Conservation (phyloP, 2,797 vertebrate species). For the Hybognathus amarus region DNA sequence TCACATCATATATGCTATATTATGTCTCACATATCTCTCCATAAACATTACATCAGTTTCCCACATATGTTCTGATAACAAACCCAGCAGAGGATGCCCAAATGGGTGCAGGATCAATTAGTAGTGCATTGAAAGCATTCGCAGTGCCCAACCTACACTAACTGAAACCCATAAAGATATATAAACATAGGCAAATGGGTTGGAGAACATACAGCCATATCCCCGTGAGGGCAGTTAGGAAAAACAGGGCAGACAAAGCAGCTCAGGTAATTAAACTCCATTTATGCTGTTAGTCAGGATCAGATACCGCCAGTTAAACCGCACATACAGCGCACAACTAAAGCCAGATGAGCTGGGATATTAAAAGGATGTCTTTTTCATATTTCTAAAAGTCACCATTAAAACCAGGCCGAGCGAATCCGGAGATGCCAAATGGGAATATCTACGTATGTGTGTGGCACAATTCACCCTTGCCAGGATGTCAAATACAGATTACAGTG, state of each 20-base stretch:
- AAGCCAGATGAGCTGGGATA: slow-evolving; percentile 45
- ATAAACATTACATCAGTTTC: slow-evolving; percentile 11
- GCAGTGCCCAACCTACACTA: background rate
- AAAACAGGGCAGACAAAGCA: slow-evolving; percentile 57
- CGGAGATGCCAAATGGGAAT: slow-evolving; percentile 2
- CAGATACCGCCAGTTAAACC: slow-evolving; percentile 61
- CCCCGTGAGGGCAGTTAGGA: slow-evolving; percentile 59
- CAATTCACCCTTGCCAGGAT: slow-evolving; percentile 45
- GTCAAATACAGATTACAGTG: slow-evolving; percentile 52
- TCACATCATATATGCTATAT: slow-evolving; percentile 29
- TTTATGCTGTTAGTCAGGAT: slow-evolving; percentile 63
- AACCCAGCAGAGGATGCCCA: slow-evolving; percentile 2
- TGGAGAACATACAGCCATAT: slow-evolving; percentile 36
- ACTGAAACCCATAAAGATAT: slow-evolving; percentile 28
- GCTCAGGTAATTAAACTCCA: slow-evolving; percentile 65
- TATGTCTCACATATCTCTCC: background rate
- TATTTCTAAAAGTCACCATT: slow-evolving; percentile 33
- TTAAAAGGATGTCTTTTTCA: slow-evolving; percentile 49
- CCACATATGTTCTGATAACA: slow-evolving; percentile 17
- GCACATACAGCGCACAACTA: slow-evolving; percentile 39
- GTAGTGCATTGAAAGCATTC: background rate
- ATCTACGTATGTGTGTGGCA: slow-evolving; percentile 9
- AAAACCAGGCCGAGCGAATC: background rate
- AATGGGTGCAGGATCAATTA: background rate
- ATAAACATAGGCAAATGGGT: slow-evolving; percentile 31